phyloP scores from a whole-genome alignment of 2,113 vertebrate species.

The Onychostoma macrolepis region DNA sequence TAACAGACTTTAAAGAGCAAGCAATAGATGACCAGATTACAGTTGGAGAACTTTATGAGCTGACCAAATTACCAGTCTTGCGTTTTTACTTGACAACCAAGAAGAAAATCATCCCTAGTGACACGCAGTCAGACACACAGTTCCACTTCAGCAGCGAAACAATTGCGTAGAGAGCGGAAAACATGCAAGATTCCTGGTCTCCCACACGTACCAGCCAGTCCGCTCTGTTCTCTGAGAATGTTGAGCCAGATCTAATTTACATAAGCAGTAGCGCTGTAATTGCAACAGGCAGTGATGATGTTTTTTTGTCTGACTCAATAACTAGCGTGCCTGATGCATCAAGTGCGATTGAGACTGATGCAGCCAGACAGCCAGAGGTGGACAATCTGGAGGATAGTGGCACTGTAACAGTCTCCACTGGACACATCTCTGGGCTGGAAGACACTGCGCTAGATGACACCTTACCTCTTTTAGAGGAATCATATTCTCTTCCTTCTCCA shows the following conservation, averaged over 20 bases:
- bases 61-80: conserved; percentile 31
- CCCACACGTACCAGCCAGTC: background rate
- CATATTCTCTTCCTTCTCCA: conserved; percentile 9
- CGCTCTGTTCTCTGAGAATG: too few relatives aligned
- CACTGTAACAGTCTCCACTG: conserved; percentile 21
- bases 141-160: background rate
- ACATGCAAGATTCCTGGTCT: background rate
- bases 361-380: background rate
- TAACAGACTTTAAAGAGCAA: conserved; percentile 34
- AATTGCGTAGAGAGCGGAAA: background rate
- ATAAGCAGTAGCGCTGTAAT: background rate
- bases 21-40: conserved; percentile 13
- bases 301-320: background rate
- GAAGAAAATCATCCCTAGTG: background rate
- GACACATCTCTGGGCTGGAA: conserved; percentile 26
- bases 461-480: background rate
- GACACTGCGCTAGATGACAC: conserved; percentile 22
- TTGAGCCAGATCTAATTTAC: conserved; percentile 19
- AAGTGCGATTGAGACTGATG: conserved; percentile 25
- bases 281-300: background rate
- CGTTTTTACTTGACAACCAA: conserved; percentile 45
- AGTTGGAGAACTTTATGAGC: conserved; percentile 44
- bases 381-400: conserved; percentile 27
- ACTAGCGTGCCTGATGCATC: background rate
- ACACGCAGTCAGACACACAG: background rate